A percentile compares a stretch with the other conserved stretches of the same genome.
phyloP scores from a whole-genome alignment of 1,140 invertebrate species.

The Hylyphantes graminicola region DNA sequence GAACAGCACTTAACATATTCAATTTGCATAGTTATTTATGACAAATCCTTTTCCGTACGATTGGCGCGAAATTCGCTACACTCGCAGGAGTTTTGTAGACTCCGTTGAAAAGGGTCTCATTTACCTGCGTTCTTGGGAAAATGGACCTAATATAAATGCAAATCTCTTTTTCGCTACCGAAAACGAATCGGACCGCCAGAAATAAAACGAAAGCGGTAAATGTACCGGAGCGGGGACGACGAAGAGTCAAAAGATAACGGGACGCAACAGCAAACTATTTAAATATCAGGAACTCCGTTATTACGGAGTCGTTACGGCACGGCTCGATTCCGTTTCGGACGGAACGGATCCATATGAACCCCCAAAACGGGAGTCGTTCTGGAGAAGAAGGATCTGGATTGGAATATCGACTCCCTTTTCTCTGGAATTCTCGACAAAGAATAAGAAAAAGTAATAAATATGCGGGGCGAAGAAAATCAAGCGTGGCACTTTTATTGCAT shows the following conservation, averaged over 20 bases:
- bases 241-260: constrained; percentile 1
- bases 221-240: not conserved
- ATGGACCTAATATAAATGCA: constrained; percentile 37
- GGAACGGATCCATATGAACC: constrained; percentile 33
- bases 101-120: not conserved
- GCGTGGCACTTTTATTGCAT: constrained; percentile 36
- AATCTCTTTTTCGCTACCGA: constrained; percentile 15
- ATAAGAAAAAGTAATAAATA: constrained; percentile 29
- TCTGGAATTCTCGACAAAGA: not conserved
- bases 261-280: constrained; percentile 21
- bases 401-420: constrained; percentile 11
- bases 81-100: not conserved
- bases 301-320: constrained; percentile 8
- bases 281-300: constrained; percentile 10
- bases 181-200: not conserved
- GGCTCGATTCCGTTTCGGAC: not conserved
- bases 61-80: not conserved
- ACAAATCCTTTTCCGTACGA: too few relatives aligned
- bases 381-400: not conserved
- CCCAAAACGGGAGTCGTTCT: not conserved
- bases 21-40: too few relatives aligned
- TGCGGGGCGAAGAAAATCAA: constrained; percentile 21
- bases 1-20: too few relatives aligned
- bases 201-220: constrained; percentile 1
- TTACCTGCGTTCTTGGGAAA: not conserved